A percentile compares a stretch with the other conserved stretches of the same genome.
Conservation (phyloP, 2,888 invertebrate genomes). For the Eudemis profundana region DNA sequence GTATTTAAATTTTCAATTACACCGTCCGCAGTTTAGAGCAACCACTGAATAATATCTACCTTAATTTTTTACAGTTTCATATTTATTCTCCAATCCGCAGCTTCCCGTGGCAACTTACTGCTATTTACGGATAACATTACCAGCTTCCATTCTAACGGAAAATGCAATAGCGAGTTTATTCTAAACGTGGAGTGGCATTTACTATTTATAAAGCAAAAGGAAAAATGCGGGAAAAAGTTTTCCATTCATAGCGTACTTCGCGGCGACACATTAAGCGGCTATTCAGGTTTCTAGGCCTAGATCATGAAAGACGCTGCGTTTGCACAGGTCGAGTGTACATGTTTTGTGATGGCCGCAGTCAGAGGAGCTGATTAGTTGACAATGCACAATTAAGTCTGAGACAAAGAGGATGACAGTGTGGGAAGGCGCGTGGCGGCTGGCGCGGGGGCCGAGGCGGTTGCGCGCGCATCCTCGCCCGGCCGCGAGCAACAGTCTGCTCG, state of each 20-base stretch:
- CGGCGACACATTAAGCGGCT: neutral
- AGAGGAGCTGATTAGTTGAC: conserved; percentile 52
- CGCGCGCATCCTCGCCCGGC: conserved; percentile 76
- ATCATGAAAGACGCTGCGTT: neutral
- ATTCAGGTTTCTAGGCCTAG: neutral
- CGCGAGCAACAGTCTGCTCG: conserved; percentile 82
- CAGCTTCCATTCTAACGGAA: neutral
- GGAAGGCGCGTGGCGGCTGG: conserved; percentile 57
- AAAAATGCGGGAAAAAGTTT: conserved; percentile 29
- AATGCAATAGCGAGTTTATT: conserved; percentile 2
- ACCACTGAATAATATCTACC: neutral
- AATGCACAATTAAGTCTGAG: conserved; percentile 66
- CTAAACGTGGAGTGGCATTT: conserved; percentile 10
- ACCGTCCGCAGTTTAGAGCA: neutral
- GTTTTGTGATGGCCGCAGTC: conserved; percentile 10
- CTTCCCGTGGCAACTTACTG: neutral
- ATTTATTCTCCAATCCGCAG: neutral
- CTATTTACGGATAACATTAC: neutral
- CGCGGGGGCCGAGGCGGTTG: conserved; percentile 55
- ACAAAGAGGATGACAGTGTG: conserved; percentile 67
- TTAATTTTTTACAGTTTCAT: neutral
- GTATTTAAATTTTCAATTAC: conserved; percentile 5
- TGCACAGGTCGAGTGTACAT: conserved; percentile 14
- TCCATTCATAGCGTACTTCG: neutral
- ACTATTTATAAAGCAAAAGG: conserved; percentile 4